Evolutionary conservation across 2,113 vertebrate species (phyloP), one percentile per base, ranked within the genome.

Genomic region (Cyanoramphus novaezelandiae): DNA sequence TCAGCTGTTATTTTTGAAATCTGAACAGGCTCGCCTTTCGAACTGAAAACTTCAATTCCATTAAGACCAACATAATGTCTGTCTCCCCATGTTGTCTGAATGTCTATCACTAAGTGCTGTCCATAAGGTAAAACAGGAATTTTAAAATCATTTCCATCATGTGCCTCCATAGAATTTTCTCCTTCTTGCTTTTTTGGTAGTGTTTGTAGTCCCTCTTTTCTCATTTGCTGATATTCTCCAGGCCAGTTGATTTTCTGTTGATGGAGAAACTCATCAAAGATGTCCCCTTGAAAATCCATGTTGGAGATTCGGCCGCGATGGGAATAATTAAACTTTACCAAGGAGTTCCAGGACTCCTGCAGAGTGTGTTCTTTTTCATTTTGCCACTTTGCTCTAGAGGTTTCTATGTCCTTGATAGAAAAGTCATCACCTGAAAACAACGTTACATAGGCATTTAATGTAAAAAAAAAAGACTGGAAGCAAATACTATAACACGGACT

Each of bases 1-100:
- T 99, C 98, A 1, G 99, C 99, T 3, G 63, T 91, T 94, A 99
- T 98, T 84, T 95, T 97, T 37, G 97, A 86, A 6, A 99, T 97
- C 28, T 76, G 93, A 67, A 99, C 97, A 4, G 99, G 99, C 59
- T 99, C 98, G 8, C 99, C 99, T 33, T 97, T 98, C 71, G 99
- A 98, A 85, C 98, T 98, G 94, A 99, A 99, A 39, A 99, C 98
- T 95, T 99, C 99, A 57, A 99, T 97, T 39, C 99, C 99, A 4
- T 99, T 99, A 27, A 99, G 99, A 72, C 99, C 99, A 7, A 99
- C 99, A 0, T 99, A 99, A 96, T 99, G 99, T 13, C 99, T 98
- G 97, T 99, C 99, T n/a, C 99, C 99, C 99, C 99, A 99, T 0
- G 99, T 99, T 35, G 99, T 99, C 59, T 76, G 84, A 95, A 99